These are phyloP conservation scores for Cyprinodon variegatus DNA, from an alignment of 2,113 vertebrate species.

Conservation along the genomic window DNA sequence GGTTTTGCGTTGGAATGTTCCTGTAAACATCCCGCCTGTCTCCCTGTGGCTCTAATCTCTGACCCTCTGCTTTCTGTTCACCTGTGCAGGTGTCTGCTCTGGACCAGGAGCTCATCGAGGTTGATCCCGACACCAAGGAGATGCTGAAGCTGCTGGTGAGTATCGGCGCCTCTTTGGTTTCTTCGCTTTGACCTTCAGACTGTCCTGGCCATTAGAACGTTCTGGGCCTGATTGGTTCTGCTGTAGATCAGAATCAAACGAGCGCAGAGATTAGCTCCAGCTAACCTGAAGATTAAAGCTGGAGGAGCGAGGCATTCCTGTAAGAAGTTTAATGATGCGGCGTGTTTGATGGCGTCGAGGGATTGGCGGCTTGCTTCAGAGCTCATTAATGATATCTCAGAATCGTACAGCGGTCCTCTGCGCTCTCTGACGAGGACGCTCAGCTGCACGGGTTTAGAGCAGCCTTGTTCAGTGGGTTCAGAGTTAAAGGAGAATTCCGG, in stretches of 20 bases:
- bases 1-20: neutral
- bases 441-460: neutral
- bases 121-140: slow-evolving; percentile 96
- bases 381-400: neutral
- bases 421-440: neutral
- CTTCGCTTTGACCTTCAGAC: neutral
- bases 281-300: neutral
- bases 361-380: neutral
- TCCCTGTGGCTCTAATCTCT: neutral
- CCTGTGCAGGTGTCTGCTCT: slow-evolving; percentile 90
- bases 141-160: slow-evolving; percentile 97
- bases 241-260: too few relatives aligned
- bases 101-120: slow-evolving; percentile 96
- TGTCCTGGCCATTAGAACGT: neutral
- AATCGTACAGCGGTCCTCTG: neutral
- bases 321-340: slow-evolving; percentile 3
- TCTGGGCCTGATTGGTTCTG: neutral
- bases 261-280: too few relatives aligned
- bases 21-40: neutral
- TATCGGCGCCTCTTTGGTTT: neutral
- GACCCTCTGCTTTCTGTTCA: neutral
- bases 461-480: neutral
- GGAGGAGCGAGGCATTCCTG: neutral
- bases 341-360: neutral
- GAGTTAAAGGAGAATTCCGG: too few relatives aligned